Base-by-base conservation (phyloP, 2,888 invertebrate species). In the Leptodirus hochenwartii region DNA sequence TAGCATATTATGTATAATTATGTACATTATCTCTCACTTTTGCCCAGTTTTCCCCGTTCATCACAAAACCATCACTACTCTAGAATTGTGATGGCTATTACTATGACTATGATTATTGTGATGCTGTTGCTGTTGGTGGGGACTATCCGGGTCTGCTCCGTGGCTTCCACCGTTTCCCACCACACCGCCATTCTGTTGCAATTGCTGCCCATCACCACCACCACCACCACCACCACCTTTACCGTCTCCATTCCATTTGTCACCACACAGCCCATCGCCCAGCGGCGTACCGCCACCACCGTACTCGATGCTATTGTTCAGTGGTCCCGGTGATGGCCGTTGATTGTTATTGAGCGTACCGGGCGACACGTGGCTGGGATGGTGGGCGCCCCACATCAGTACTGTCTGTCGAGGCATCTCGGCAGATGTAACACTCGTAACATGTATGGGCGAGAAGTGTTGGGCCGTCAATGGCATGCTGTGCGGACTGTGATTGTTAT, bases 371-470 rank as follows among this genome's bases (percentile, higher is more conserved):
- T 40, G 42, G 14, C 44, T 41, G 35, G 49, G 48, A 33, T 51
- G 50, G 35, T 53, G 53, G 4, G 53, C 53, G 13, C 87, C 88
- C 88, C 88, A 90, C 88, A 90, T 88, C 24, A 90, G 66, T 30
- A 88, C 90, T 8, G 88, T 90, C 56, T 90, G 88, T 25, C 90
- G 62, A 1, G 79, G 75, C 39, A 70, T 35, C 20, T 28, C 11
- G 9, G 12, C 16, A 15, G 20, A 22, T 10, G 31, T 11, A 0
- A 40, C 37, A 5, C 41, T 36, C 28, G 46, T 34, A 15, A 44
- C 38, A 8, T 48, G 46, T 5, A 50, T 51, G 0, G 55, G 55
- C 4, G 54, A 53, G 38, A 51, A 54, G 41, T 55, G 54, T 35
- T 50, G 51, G 2, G 51, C 44, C 1, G 48, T 44, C n/a, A 41